These are phyloP conservation scores for Dilophus febrilis DNA, from an alignment of 2,888 invertebrate genomes.

Conservation along the genomic window DNA sequence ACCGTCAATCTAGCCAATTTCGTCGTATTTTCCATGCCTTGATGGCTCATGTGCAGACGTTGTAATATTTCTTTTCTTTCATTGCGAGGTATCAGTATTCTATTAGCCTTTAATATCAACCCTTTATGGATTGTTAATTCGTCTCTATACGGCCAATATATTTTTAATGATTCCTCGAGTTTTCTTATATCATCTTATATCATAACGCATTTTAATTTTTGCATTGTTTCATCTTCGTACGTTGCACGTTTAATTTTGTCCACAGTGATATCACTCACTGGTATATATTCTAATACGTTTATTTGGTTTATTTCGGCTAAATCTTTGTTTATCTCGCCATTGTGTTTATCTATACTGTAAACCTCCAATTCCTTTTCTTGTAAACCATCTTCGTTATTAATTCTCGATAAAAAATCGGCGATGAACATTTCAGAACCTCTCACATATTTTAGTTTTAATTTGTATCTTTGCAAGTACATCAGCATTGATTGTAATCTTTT, in stretches of 20 bases:
- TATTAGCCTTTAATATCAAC: slow-evolving; percentile 7
- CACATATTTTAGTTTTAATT: neutral
- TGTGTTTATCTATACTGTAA: neutral
- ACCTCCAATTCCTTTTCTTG: neutral
- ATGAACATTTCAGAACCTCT: slow-evolving; percentile 1
- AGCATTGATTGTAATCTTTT: slow-evolving; percentile 1
- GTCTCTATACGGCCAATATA: slow-evolving; percentile 2
- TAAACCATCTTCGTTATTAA: neutral
- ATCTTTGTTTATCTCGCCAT: neutral
- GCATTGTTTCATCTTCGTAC: neutral
- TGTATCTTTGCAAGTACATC: neutral
- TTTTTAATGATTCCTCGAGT: neutral
- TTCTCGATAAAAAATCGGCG: slow-evolving; percentile 2
- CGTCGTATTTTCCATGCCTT: slow-evolving; percentile 6
- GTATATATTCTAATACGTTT: slow-evolving; percentile 1
- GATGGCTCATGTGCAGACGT: slow-evolving; percentile 7
- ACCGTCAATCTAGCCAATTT: slow-evolving; percentile 8
- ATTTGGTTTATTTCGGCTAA: slow-evolving; percentile 1
- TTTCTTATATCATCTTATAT: neutral
- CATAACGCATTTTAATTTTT: neutral
- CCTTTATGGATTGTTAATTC: slow-evolving; percentile 8
- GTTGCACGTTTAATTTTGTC: neutral
- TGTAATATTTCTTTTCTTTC: neutral
- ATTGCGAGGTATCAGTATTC: slow-evolving; percentile 1
- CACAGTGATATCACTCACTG: slow-evolving; percentile 1